Evolutionary conservation across 2,797 vertebrate species (phyloP).

Genomic region (Chaetodon trifasciatus): DNA sequence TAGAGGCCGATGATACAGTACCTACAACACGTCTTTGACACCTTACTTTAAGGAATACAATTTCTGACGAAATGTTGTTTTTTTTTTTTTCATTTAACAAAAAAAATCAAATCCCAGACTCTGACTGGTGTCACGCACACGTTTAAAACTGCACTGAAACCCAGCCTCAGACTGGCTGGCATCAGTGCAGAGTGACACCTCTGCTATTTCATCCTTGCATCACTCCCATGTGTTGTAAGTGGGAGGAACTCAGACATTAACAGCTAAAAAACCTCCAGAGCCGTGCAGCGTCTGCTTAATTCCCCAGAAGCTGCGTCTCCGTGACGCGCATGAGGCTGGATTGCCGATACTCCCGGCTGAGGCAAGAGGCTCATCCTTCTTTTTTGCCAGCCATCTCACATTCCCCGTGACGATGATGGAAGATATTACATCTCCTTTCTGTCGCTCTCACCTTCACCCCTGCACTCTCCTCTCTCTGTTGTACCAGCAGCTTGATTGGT

Average conservation of each 20-base stretch:
- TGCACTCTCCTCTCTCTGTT: conserved; percentile 36
- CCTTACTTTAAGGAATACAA: no score
- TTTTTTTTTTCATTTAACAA: no score
- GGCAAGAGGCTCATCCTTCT: conserved; percentile 54
- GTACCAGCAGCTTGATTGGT: conserved; percentile 21
- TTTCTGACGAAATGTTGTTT: no score
- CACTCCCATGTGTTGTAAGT: conserved; percentile 4
- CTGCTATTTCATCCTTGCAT: not conserved
- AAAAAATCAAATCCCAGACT: no score
- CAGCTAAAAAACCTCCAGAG: conserved; percentile 25
- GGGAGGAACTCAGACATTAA: not conserved
- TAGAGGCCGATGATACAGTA: not conserved
- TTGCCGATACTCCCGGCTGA: conserved; percentile 32
- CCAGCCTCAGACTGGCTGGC: not conserved
- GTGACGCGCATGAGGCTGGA: conserved; percentile 25
- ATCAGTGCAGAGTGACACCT: not conserved
- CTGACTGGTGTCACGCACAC: not conserved
- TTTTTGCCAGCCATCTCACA: conserved; percentile 38
- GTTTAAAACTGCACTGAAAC: not conserved
- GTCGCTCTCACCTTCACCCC: conserved; percentile 66
- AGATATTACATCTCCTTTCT: conserved; percentile 51
- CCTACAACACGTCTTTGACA: not conserved
- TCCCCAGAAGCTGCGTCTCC: conserved; percentile 38
- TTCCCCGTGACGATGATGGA: conserved; percentile 44
- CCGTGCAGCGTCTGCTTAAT: conserved; percentile 1